Base-by-base conservation (phyloP, 1,140 invertebrate species). In the Macrocentrus cingulum region DNA sequence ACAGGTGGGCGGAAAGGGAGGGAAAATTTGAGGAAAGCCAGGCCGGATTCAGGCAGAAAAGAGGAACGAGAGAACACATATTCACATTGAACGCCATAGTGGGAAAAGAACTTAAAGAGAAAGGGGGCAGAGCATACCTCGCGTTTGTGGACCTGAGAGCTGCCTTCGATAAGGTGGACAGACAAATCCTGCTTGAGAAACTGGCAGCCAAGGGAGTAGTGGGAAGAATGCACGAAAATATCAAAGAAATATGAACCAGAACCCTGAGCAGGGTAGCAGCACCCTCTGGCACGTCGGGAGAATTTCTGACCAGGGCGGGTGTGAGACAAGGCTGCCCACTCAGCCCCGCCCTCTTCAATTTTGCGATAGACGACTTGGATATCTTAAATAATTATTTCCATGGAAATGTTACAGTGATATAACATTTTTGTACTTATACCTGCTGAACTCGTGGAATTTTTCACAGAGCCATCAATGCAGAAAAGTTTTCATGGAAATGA, bases 101-200 rank as follows among this genome's bases (percentile, higher is more conserved):
- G 8, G 37, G 37, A 3, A 54, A 25, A 19, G 18, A 56, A 16
- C 11, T 61, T 8, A 36, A 6, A 19, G 39, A 53, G 39, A 22
- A 56, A 25, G 39, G 29, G 2, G 56, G 61, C 6, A 54, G 42
- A 44, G 0, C 52, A 20, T 18, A 41, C 6, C 25, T 20, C 11
- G 34, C 49, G 2, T 62, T 62, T 18, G 25, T 59, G 0, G 60
- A 64, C 16, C 11, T 64, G 22, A 61, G 55, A 41, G 60, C 60
- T 6, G 63, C 60, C 0, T 63, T 61, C 18, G 62, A 61, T 34
- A 51, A 5, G 8, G 49, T 63, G 9, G 23, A 61, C 11, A 59
- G 48, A 36, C 9, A 49, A 54, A 29, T 50, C 3, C 20, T 64
- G 37, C 58, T 59, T 53, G 41, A 53, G 42, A 25, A 46, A 2